phyloP scores from a whole-genome alignment of 53 echinoderm and acorn worm genomes.

The Echinometra lucunter region DNA sequence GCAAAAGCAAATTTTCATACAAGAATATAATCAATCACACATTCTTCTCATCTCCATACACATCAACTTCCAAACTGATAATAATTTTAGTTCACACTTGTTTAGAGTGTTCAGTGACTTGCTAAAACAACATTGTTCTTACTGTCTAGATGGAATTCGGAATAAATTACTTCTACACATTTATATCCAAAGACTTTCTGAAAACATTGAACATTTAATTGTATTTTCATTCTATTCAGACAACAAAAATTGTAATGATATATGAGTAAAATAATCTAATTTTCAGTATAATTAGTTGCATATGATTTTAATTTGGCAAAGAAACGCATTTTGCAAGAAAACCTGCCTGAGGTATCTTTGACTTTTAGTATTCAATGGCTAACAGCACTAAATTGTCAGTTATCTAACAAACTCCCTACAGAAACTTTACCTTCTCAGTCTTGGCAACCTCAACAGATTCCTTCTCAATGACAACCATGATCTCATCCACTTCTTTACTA shows the following conservation, averaged over 20 bases:
- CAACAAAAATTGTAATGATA: too few relatives aligned
- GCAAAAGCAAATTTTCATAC: background rate
- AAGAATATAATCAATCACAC: background rate
- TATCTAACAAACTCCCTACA: background rate
- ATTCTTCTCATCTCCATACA: background rate
- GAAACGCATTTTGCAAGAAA: too few relatives aligned
- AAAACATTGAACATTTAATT: too few relatives aligned
- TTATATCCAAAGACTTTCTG: background rate
- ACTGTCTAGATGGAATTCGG: background rate
- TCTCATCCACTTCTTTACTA: conserved; percentile 96
- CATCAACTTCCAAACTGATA: background rate
- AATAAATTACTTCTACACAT: background rate
- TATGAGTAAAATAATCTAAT: too few relatives aligned
- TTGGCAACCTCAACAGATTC: conserved; percentile 98
- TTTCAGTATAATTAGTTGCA: too few relatives aligned
- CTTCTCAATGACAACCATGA: conserved; percentile 97
- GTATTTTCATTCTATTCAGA: too few relatives aligned
- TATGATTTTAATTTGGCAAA: background rate
- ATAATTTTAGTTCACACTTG: background rate
- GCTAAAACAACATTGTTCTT: background rate
- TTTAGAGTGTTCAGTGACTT: background rate
- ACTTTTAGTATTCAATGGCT: too few relatives aligned
- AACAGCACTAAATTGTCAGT: too few relatives aligned
- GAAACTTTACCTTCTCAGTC: conserved; percentile 86
- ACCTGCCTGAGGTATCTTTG: too few relatives aligned